Percentiles rank a stretch among this genome's conserved stretches.
phyloP scores from a whole-genome alignment of 30 jellyfish, hydroid and myxozoan genomes.

The Calvadosia cruxmelitensis region DNA sequence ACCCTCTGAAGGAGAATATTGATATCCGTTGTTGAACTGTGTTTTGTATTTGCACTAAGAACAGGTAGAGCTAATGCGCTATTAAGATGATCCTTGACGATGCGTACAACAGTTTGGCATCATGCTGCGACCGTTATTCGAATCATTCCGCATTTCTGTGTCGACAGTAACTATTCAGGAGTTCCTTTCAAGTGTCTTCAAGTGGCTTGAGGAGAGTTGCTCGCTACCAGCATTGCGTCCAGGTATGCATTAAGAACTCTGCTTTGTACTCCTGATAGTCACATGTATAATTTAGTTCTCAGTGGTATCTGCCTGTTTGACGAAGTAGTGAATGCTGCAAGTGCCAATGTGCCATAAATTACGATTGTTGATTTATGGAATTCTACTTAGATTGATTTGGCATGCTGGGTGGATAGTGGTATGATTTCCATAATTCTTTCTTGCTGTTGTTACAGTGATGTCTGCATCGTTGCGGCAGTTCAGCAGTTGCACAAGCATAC shows the following conservation, averaged over 20 bases:
- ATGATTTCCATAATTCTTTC: background rate
- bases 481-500: conserved; percentile 39
- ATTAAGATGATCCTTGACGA: too few relatives aligned
- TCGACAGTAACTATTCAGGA: conserved; percentile 50
- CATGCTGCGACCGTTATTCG: conserved; percentile 71
- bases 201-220: conserved; percentile 55
- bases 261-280: too few relatives aligned
- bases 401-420: background rate
- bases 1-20: too few relatives aligned
- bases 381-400: too few relatives aligned
- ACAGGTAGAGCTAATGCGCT: too few relatives aligned
- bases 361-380: too few relatives aligned
- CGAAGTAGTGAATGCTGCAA: too few relatives aligned
- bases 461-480: conserved; percentile 35
- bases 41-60: too few relatives aligned
- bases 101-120: conserved; percentile 59
- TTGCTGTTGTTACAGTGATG: conserved; percentile 18
- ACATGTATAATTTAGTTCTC: too few relatives aligned
- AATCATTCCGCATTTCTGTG: conserved; percentile 39
- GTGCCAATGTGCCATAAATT: too few relatives aligned
- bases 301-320: too few relatives aligned
- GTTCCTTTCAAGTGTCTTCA: conserved; percentile 36
- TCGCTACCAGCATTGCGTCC: conserved; percentile 58
- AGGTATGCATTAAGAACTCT: conserved; percentile 35
- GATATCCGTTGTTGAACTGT: too few relatives aligned